These are phyloP conservation scores for Rambutsinella grinnellia DNA, from an alignment of 2,888 invertebrate species.

Conservation along the genomic window DNA sequence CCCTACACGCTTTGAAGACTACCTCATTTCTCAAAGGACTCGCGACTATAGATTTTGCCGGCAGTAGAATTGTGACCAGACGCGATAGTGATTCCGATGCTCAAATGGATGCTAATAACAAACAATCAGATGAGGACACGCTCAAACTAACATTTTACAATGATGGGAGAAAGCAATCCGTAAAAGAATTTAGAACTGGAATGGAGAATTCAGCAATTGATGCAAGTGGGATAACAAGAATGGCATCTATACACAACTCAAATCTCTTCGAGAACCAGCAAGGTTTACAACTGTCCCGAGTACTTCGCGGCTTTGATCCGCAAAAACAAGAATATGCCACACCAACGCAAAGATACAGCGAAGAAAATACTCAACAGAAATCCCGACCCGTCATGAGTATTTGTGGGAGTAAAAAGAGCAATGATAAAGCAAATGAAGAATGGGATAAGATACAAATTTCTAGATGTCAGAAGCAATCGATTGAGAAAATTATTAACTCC, in stretches of 20 bases:
- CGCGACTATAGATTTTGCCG: not conserved
- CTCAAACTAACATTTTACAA: conserved; percentile 44
- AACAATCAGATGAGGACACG: conserved; percentile 22
- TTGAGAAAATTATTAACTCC: not conserved
- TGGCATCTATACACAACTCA: not conserved
- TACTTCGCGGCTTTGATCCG: conserved; percentile 7
- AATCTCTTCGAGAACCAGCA: conserved; percentile 22
- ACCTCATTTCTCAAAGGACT: conserved; percentile 17
- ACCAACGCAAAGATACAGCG: not conserved
- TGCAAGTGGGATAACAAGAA: not conserved
- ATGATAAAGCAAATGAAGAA: conserved; percentile 18
- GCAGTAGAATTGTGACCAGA: conserved; percentile 4
- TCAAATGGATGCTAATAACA: not conserved
- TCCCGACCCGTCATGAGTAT: not conserved
- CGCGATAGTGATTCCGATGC: not conserved
- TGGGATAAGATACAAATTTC: conserved; percentile 31
- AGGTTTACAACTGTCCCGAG: conserved; percentile 38
- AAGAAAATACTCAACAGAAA: conserved; percentile 19
- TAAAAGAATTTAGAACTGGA: conserved; percentile 30
- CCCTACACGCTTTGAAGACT: conserved; percentile 51
- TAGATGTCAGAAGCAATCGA: conserved; percentile 44
- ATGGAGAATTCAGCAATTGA: not conserved
- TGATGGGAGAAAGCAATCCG: conserved; percentile 33
- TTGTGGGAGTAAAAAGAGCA: not conserved
- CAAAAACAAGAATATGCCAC: not conserved